Conservation (phyloP, 2,888 invertebrate genomes). For the Gisinianus flammeolus region DNA sequence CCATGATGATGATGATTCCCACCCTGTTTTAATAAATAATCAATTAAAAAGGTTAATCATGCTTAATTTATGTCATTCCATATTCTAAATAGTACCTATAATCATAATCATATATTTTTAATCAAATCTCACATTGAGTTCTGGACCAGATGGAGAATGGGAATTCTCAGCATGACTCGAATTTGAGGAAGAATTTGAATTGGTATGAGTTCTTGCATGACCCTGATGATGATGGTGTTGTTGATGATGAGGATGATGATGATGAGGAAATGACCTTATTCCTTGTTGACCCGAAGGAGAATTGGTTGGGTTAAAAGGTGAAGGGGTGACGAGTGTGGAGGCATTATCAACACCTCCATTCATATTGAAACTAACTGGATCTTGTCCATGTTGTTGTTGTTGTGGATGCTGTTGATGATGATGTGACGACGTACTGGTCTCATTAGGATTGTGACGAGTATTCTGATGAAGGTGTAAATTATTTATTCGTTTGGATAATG, state of each 20-base stretch:
- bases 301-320: neutral
- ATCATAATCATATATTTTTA: too few relatives aligned
- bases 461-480: constrained; percentile 77
- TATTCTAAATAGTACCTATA: too few relatives aligned
- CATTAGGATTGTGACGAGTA: neutral
- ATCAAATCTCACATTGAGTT: too few relatives aligned
- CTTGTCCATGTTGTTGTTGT: neutral
- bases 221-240: neutral
- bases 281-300: neutral
- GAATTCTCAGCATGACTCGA: too few relatives aligned
- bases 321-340: neutral
- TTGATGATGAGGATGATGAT: neutral
- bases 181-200: too few relatives aligned
- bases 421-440: neutral
- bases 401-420: neutral
- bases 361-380: neutral
- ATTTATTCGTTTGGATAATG: constrained; percentile 87
- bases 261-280: neutral
- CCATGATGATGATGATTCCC: too few relatives aligned
- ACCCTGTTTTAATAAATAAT: too few relatives aligned
- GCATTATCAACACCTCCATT: neutral
- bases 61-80: too few relatives aligned
- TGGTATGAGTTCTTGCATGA: neutral
- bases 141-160: too few relatives aligned
- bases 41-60: too few relatives aligned